These are phyloP conservation scores for Stichopus chloronotus DNA, from an alignment of 35 echinoderm and acorn worm species.

Conservation along the genomic window DNA sequence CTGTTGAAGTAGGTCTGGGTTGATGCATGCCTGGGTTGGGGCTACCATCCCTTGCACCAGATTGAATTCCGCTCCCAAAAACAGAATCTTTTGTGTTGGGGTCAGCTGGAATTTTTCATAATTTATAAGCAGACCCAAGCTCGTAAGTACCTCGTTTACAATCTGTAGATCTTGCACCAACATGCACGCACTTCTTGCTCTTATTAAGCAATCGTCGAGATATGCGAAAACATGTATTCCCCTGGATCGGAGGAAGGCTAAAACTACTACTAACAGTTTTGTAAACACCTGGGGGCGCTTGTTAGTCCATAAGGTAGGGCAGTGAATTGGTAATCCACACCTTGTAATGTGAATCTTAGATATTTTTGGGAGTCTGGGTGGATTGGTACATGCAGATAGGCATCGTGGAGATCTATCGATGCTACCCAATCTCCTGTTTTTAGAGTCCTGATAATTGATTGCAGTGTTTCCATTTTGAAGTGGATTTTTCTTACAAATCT, in stretches of 20 bases:
- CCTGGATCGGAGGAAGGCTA: constrained; percentile 7
- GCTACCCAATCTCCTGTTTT: not conserved
- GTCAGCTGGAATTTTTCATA: not conserved
- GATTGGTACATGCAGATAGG: not conserved
- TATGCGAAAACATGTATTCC: not conserved
- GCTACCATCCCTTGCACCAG: not conserved
- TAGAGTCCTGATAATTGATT: not conserved
- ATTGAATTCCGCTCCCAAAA: not conserved
- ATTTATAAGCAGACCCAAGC: constrained; percentile 5
- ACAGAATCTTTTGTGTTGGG: constrained; percentile 11
- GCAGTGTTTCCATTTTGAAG: constrained; percentile 25
- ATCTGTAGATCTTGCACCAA: not conserved
- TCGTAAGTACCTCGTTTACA: not conserved
- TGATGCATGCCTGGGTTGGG: not conserved
- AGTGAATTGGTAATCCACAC: not conserved
- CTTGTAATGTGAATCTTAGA: not conserved
- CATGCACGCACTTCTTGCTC: not conserved
- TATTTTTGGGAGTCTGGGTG: constrained; percentile 4
- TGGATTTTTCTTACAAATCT: constrained; percentile 1
- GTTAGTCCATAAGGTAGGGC: constrained; percentile 16
- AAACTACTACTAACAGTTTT: not conserved
- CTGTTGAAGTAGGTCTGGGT: not conserved
- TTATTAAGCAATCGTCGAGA: constrained; percentile 13
- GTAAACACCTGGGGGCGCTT: not conserved
- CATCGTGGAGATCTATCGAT: constrained; percentile 9